A percentile compares a stretch with the other conserved stretches of the same genome.
phyloP scores from a whole-genome alignment of 2,888 invertebrate species.

The Synergus gifuensis region DNA sequence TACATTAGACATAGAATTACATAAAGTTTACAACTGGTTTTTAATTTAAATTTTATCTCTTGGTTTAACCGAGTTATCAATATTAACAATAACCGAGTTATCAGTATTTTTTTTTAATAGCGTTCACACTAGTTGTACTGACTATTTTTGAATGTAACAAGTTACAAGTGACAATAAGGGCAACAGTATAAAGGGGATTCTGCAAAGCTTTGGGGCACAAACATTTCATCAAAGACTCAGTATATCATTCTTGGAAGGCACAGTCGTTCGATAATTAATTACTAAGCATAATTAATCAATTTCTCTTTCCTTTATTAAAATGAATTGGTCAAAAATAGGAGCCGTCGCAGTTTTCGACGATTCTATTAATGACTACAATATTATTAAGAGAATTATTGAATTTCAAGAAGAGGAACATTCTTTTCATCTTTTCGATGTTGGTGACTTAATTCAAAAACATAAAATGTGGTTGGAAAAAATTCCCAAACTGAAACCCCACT shows the following conservation, averaged over 20 bases:
- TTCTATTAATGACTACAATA: conserved; percentile 55
- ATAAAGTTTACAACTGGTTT: background rate
- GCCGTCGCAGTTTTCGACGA: conserved; percentile 66
- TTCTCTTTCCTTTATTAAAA: background rate
- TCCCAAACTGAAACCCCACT: conserved; percentile 71
- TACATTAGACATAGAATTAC: too few relatives aligned
- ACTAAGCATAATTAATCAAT: background rate
- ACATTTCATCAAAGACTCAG: conserved; percentile 12
- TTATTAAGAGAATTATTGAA: conserved; percentile 65
- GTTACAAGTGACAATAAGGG: too few relatives aligned
- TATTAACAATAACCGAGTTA: too few relatives aligned
- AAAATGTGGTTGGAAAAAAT: conserved; percentile 68
- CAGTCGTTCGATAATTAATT: conserved; percentile 3
- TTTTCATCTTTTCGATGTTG: conserved; percentile 67
- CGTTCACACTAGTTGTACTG: too few relatives aligned
- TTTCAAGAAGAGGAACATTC: conserved; percentile 64
- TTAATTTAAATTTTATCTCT: too few relatives aligned
- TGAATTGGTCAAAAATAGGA: conserved; percentile 5
- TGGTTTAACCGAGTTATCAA: too few relatives aligned
- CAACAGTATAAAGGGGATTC: background rate
- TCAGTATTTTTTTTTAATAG: too few relatives aligned
- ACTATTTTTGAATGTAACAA: too few relatives aligned
- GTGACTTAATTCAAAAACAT: conserved; percentile 65
- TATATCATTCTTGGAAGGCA: background rate
- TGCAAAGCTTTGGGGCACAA: background rate